Base-by-base conservation (phyloP, 1,140 invertebrate species). In the Listronotus oregonensis region DNA sequence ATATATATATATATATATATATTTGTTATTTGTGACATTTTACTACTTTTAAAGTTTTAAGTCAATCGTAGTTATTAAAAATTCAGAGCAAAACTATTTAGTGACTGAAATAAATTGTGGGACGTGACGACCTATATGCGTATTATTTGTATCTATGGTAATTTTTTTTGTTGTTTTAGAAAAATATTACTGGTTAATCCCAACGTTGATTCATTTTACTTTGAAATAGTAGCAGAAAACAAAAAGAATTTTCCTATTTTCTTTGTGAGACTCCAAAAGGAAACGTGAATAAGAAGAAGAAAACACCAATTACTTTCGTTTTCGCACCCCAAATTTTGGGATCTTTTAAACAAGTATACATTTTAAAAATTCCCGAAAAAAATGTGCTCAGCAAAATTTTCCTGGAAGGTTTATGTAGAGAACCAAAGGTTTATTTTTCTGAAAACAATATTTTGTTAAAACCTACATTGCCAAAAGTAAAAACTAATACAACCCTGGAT, bases 311-410 rank as follows among this genome's bases (percentile, higher is more conserved):
- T 10, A 32, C 50, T 8, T 82, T 82, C 67, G 77, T 66, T 47
- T 81, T 82, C 40, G 59, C 77, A 8, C 74, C 81, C 6, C 73
- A 77, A 18, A 52, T 75, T 12, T 49, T 75, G 14, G 81, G 81
- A 52, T 73, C 63, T 11, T 82, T 78, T 40, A 79, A 82, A 72
- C 76, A 76, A 12, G 78, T 80, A 58, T 83, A 80, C 75, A 66
- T 72, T 40, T 82, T 82, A 47, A 66, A 60, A n/a, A 79, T 82
- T 54, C 63, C 75, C 2, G 73, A 77, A 69, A 79, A 80, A 56
- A 68, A 79, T 52, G 42, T 82, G 1, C 50, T 73, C 60, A 72
- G 66, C 51, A 66, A 71, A 21, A 81, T 83, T 52, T 64, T 82
- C 0, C 54, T 83, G 0, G 75, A 79, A n/a, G 80, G 73, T 3